Evolutionary conservation across 2,113 vertebrate genomes (phyloP), one percentile per base, ranked within the genome.

Genomic region (Phoenicopterus ruber): DNA sequence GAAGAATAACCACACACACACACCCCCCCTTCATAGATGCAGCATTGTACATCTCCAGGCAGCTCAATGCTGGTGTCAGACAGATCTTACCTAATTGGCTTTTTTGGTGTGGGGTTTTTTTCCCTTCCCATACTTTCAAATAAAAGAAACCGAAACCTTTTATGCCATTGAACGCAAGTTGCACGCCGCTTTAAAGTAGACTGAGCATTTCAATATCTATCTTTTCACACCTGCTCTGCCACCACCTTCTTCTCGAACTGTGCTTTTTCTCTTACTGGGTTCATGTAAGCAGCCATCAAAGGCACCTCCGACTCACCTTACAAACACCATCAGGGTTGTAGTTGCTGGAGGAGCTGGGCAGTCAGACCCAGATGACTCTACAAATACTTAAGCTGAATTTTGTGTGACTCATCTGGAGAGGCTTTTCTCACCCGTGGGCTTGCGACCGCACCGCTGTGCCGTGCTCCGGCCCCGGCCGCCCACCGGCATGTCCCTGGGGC

Each of bases 361-460:
- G 81, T 88, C 83, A 86, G 50, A 61, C 16, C 36, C 71, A 32
- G 78, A 65, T 38, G 44, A 58, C 54, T 34, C 36, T 77, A 38
- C 20, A 71, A 65, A 34, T 49, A 85, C 34, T 50, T 46, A 21
- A 44, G 50, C 11, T 13, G 4, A 49, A 13, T n/a, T 69, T 31
- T 29, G 21, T 92, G 76, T 95, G 95, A 86, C 62, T 94, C 40
- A 49, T 82, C 78, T 67, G 86, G 73, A 82, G 90, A 67, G 59
- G 26, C 19, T 89, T 87, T 96, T 86, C 85, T 96, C 44, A 50
- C 34, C 25, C 0, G 0, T 77, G 31, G 71, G 34, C 24, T 85
- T 0, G 2, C 5, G 17, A 14, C 17, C 73, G n/a, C n/a, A 15
- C 11, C 7, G 2, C 20, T 8, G 17, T 36, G 44, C 47, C 24